Evolutionary conservation across 2,888 invertebrate genomes (phyloP), one percentile per base, ranked within the genome.

Genomic region (Microctonus brassicae): DNA sequence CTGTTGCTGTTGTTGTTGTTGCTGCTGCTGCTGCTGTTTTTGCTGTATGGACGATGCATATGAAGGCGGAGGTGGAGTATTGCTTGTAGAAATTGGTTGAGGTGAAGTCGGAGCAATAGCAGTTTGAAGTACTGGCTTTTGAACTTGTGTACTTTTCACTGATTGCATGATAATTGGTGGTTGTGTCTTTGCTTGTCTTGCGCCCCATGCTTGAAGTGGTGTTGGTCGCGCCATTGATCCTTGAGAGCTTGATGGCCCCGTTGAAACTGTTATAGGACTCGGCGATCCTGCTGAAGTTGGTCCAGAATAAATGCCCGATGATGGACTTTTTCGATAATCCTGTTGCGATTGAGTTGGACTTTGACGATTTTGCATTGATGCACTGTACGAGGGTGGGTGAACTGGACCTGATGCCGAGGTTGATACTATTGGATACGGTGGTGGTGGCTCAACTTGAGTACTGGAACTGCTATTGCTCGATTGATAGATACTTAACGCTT

Each of bases 111-210:
- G 97, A n/a, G 96, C 97, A 62, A 97, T 95, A 10, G 98, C 98
- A 17, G 97, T 98, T 88, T 98, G 98, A 76, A 97, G 89, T 33
- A 97, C 93, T 0, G 98, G 98, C 86, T 97, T 98, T 84, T 97
- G 97, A 47, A 97, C 97, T 88, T 97, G 97, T 20, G 97, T 97
- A 89, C 97, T 97, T 87, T 96, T 96, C 20, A 98, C 98, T 34
- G 97, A 96, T 87, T 97, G 97, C 97, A 97, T 98, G 76, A 98
- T 97, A 77, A 98, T 95, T 7, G 97, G 97, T 62, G 96, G 94
- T 83, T 97, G 97, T 22, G 96, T 94, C 82, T 94, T 95, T 47
- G 96, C 93, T 87, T 97, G 97, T 63, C 94, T 90, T 69, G 95
- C 94, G 70, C 94, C 93, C 93, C 96, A 95, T 60, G 95, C 94